These are phyloP conservation scores for Nematolebias whitei DNA, from an alignment of 2,113 vertebrate genomes.

Conservation along the genomic window DNA sequence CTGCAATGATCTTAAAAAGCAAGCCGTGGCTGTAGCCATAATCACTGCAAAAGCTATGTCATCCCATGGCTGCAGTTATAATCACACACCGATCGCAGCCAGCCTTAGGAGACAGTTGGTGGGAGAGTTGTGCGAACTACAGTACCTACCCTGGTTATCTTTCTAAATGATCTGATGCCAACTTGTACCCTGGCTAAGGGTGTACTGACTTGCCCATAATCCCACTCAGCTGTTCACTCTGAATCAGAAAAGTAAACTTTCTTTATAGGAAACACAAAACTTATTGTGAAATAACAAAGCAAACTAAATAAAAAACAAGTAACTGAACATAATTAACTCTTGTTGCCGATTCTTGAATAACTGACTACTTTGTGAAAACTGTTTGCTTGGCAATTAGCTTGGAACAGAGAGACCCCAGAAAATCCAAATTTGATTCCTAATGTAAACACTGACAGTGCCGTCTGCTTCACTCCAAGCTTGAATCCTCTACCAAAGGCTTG, in stretches of 20 bases:
- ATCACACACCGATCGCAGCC: not conserved
- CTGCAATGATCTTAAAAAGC: constrained; percentile 5
- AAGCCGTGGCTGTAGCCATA: not conserved
- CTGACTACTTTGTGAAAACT: too few species aligned
- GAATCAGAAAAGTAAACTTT: not conserved
- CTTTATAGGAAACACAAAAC: not conserved
- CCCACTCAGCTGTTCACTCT: not conserved
- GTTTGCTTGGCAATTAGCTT: too few species aligned
- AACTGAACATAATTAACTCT: too few species aligned
- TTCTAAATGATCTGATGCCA: not conserved
- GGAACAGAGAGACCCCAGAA: too few species aligned
- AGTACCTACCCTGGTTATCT: not conserved
- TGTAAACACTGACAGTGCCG: too few species aligned
- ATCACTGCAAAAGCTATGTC: not conserved
- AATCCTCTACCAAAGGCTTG: too few species aligned
- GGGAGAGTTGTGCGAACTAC: not conserved
- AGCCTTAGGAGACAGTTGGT: not conserved
- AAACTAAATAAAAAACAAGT: too few species aligned
- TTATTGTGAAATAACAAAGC: not conserved
- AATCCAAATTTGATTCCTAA: too few species aligned
- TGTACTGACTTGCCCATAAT: not conserved
- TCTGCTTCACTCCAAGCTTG: too few species aligned
- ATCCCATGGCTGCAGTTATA: not conserved
- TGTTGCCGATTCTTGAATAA: too few species aligned
- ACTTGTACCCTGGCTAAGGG: not conserved